Evolutionary conservation across 1,140 invertebrate genomes (phyloP).

Genomic region (Caenorhabditis briggsae): DNA sequence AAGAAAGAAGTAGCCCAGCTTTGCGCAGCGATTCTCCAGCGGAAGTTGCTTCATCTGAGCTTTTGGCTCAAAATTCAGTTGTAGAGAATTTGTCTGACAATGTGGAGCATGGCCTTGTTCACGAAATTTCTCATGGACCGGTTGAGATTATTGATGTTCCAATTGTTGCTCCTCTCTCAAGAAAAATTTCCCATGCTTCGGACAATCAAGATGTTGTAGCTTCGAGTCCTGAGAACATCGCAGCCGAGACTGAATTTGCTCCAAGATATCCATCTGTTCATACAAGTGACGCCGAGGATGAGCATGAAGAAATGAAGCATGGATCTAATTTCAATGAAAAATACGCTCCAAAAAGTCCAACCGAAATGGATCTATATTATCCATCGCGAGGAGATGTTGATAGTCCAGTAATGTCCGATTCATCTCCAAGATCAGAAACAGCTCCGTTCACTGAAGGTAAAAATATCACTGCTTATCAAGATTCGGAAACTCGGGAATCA

Average conservation of each 20-base stretch:
- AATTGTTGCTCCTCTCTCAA: background rate
- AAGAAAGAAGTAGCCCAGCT: too few relatives aligned
- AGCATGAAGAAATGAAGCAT: background rate
- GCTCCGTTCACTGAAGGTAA: background rate
- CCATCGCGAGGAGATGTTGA: background rate
- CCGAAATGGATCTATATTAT: conserved; percentile 25
- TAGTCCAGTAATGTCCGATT: background rate
- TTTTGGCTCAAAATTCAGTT: too few relatives aligned
- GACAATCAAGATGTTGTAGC: background rate
- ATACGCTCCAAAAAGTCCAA: background rate
- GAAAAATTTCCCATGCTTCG: background rate
- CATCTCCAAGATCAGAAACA: background rate
- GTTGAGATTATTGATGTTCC: too few relatives aligned
- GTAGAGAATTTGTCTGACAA: too few relatives aligned
- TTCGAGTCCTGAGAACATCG: background rate
- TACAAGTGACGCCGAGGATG: conserved; percentile 24
- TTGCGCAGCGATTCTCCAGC: too few relatives aligned
- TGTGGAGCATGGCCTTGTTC: too few relatives aligned
- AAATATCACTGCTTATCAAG: background rate
- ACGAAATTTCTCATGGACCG: too few relatives aligned
- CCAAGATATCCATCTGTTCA: background rate
- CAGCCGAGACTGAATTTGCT: background rate
- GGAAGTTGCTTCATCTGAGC: too few relatives aligned
- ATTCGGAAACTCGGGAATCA: conserved; percentile 3
- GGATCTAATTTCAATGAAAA: background rate